Evolutionary conservation across 92 coral and sea anemone genomes (phyloP).

Genomic region (Nematostella vectensis): DNA sequence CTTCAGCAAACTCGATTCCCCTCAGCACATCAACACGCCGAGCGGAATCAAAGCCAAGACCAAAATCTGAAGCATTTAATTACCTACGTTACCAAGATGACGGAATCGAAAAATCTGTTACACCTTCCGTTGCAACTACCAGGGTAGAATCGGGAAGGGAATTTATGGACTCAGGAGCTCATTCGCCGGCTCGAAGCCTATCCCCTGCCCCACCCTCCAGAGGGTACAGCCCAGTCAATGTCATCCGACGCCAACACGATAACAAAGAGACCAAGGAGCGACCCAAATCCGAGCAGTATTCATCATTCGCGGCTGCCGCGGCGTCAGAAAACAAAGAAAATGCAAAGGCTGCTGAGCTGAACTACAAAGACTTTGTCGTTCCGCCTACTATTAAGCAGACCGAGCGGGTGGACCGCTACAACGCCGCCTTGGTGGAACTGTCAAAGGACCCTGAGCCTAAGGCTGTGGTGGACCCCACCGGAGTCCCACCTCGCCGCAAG

Average conservation of each 20-base stretch:
- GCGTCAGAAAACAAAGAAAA: conserved; percentile 6
- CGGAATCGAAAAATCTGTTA: background rate
- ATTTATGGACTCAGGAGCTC: background rate
- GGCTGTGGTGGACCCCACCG: background rate
- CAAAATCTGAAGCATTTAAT: conserved; percentile 37
- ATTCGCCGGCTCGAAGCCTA: conserved; percentile 4
- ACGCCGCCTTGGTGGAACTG: conserved; percentile 20
- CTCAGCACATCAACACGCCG: conserved; percentile 58
- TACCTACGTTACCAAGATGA: conserved; percentile 17
- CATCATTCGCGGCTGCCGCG: conserved; percentile 17
- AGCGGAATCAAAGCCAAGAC: conserved; percentile 29
- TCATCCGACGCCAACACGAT: background rate
- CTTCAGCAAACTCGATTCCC: conserved; percentile 38
- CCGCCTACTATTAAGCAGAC: conserved; percentile 25
- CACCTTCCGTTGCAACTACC: background rate
- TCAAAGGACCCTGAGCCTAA: conserved; percentile 21
- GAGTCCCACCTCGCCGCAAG: conserved; percentile 13
- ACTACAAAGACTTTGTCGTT: conserved; percentile 16
- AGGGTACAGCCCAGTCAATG: conserved; percentile 5
- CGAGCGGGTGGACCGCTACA: conserved; percentile 26
- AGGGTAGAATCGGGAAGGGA: background rate
- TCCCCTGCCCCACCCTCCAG: conserved; percentile 24
- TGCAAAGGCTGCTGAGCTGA: conserved; percentile 14
- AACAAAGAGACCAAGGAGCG: background rate
- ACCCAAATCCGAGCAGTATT: conserved; percentile 8